These are phyloP conservation scores for Diachrysia chrysitis DNA, from an alignment of 2,888 invertebrate species.

Conservation along the genomic window DNA sequence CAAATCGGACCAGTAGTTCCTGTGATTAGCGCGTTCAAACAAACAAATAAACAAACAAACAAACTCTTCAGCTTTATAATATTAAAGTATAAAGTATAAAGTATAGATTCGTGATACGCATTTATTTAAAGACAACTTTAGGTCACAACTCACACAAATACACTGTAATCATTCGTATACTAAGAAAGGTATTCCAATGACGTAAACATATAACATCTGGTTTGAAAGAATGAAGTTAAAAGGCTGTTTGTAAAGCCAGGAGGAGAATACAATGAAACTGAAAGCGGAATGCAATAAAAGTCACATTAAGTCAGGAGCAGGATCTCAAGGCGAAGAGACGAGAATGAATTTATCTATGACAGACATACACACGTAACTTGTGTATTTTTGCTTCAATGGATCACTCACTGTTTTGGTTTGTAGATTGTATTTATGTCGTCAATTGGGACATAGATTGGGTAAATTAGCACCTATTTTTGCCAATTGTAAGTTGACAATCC, in stretches of 20 bases:
- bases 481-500: too few relatives aligned
- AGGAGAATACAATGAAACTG: conserved; percentile 77
- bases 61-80: too few relatives aligned
- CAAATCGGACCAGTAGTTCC: too few relatives aligned
- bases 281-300: conserved; percentile 83
- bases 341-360: conserved; percentile 72
- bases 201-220: conserved; percentile 61
- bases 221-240: conserved; percentile 61
- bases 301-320: conserved; percentile 85
- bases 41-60: too few relatives aligned
- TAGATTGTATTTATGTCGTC: conserved; percentile 10
- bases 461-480: too few relatives aligned
- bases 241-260: conserved; percentile 66
- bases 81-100: too few relatives aligned
- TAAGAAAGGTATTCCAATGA: conserved; percentile 60
- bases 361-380: conserved; percentile 48
- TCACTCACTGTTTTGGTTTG: conserved; percentile 11
- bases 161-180: conserved; percentile 40
- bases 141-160: conserved; percentile 24
- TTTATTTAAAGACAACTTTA: conserved; percentile 20
- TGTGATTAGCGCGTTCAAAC: too few relatives aligned
- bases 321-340: conserved; percentile 67
- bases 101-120: too few relatives aligned
- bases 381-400: conserved; percentile 31
- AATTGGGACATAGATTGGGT: neutral